phyloP scores from a whole-genome alignment of 2,113 vertebrate species.

The Campylomormyrus tamandua region DNA sequence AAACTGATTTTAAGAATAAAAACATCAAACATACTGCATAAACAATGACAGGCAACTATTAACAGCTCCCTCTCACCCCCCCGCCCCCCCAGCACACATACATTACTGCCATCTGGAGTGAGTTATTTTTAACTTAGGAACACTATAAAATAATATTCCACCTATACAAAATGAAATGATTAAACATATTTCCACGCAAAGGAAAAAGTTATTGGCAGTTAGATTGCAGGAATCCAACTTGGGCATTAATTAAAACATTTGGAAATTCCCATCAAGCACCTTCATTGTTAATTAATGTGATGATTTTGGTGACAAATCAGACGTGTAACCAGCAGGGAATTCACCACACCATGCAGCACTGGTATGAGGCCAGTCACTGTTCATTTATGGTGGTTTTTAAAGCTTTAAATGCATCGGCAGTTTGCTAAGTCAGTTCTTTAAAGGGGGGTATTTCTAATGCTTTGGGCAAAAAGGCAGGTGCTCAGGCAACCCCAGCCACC shows the following conservation, averaged over 20 bases:
- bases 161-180: background rate
- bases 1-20: background rate
- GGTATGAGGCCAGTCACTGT: background rate
- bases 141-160: background rate
- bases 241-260: background rate
- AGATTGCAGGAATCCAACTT: background rate
- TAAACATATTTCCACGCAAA: background rate
- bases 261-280: background rate
- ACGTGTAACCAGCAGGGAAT: background rate
- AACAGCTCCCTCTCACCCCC: background rate
- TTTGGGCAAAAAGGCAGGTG: background rate
- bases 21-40: background rate
- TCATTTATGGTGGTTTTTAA: background rate
- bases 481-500: background rate
- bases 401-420: background rate
- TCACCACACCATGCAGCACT: background rate
- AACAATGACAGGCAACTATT: background rate
- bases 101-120: background rate
- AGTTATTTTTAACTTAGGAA: background rate
- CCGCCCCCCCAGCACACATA: background rate
- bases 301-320: background rate
- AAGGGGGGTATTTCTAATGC: background rate
- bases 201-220: background rate
- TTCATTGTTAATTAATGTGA: background rate
- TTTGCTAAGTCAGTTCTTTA: background rate